Percentiles rank a stretch among this genome's conserved stretches.
These are phyloP conservation scores for Fragum sueziense DNA, from an alignment of 2,888 invertebrate species.

Conservation along the genomic window DNA sequence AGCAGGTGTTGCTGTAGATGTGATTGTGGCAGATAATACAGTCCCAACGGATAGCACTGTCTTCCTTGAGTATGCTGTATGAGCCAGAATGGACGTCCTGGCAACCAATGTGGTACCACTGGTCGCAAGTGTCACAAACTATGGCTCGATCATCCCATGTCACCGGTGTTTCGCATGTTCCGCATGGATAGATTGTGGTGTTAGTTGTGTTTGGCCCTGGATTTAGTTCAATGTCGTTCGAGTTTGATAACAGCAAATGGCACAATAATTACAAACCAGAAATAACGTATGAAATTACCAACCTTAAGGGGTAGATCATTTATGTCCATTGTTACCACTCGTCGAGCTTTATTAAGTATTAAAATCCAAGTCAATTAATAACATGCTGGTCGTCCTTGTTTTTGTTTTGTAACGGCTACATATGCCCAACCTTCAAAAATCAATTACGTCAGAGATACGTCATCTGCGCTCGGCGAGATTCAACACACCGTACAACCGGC, in stretches of 20 bases:
- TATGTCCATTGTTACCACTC: too few relatives aligned
- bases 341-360: too few relatives aligned
- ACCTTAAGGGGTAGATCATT: too few relatives aligned
- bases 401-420: too few relatives aligned
- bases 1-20: constrained; percentile 23
- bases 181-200: constrained; percentile 29
- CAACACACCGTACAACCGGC: too few relatives aligned
- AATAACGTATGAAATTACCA: too few relatives aligned
- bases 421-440: too few relatives aligned
- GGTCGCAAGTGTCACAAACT: constrained; percentile 23
- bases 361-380: too few relatives aligned
- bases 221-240: constrained; percentile 14
- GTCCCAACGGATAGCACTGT: constrained; percentile 5
- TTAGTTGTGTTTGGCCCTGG: constrained; percentile 13
- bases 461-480: too few relatives aligned
- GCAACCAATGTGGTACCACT: constrained; percentile 16
- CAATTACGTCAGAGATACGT: too few relatives aligned
- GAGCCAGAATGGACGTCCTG: constrained; percentile 12
- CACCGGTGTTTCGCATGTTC: constrained; percentile 23
- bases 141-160: constrained; percentile 22
- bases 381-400: too few relatives aligned
- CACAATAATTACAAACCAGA: too few relatives aligned
- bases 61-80: constrained; percentile 10
- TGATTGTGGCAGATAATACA: constrained; percentile 20
- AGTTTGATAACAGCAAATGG: background rate